Percentiles rank a stretch among this genome's conserved stretches.
These are phyloP conservation scores for Isichthys henryi DNA, from an alignment of 2,113 vertebrate species.

Conservation along the genomic window DNA sequence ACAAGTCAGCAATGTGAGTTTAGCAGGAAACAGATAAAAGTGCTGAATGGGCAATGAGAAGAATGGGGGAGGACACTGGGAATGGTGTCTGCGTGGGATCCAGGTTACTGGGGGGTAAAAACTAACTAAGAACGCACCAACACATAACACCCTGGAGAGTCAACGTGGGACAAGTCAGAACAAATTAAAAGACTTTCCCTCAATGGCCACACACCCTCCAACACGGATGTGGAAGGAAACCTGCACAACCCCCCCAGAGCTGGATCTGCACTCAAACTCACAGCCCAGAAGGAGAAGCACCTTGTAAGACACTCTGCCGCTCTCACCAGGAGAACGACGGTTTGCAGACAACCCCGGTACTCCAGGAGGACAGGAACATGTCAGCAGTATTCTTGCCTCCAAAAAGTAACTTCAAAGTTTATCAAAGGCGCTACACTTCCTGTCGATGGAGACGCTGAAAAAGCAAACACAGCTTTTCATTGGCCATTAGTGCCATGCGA, in stretches of 20 bases:
- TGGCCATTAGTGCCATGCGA: neutral
- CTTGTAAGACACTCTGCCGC: neutral
- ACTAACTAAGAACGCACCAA: neutral
- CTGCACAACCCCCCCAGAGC: neutral
- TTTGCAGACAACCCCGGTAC: neutral
- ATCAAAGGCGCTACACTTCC: neutral
- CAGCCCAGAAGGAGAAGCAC: neutral
- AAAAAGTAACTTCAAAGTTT: neutral
- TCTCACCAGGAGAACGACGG: neutral
- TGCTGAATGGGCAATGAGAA: neutral
- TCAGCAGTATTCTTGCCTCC: neutral
- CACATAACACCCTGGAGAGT: neutral
- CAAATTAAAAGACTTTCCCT: neutral
- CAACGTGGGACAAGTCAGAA: neutral
- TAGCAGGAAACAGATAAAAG: neutral
- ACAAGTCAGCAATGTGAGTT: neutral
- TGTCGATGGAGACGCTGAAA: neutral
- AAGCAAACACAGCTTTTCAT: neutral
- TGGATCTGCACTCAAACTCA: neutral
- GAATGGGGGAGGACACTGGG: neutral
- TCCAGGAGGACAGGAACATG: neutral
- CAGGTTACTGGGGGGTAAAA: neutral
- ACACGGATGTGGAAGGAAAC: neutral
- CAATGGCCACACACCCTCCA: neutral
- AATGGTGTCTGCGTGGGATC: neutral